phyloP scores from a whole-genome alignment of 1,140 invertebrate species.

The Penaeus japonicus region DNA sequence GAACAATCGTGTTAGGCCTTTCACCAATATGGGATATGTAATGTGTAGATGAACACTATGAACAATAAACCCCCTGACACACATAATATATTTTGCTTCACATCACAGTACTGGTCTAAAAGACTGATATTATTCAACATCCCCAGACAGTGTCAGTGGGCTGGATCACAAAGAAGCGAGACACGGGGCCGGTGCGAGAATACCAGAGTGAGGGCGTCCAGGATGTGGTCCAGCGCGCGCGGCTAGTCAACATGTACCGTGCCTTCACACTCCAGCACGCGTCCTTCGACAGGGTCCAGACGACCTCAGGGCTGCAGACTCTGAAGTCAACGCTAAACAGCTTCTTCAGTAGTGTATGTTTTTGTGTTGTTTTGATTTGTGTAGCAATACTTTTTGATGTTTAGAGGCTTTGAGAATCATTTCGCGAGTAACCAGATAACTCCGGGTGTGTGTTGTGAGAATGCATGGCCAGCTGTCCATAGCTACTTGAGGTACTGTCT shows the following conservation, averaged over 20 bases:
- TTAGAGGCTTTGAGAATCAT: too few relatives aligned
- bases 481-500: too few relatives aligned
- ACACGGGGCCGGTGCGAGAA: slow-evolving; percentile 75
- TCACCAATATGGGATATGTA: too few relatives aligned
- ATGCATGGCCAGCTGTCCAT: too few relatives aligned
- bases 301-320: slow-evolving; percentile 67
- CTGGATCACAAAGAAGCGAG: slow-evolving; percentile 71
- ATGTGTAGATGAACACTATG: too few relatives aligned
- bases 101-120: not conserved
- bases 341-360: slow-evolving; percentile 73
- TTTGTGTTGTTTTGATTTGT: too few relatives aligned
- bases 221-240: slow-evolving; percentile 77
- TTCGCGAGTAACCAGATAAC: too few relatives aligned
- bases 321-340: slow-evolving; percentile 73
- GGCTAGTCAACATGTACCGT: slow-evolving; percentile 77
- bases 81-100: not conserved
- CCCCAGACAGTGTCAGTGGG: slow-evolving; percentile 77
- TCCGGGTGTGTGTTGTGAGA: too few relatives aligned
- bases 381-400: too few relatives aligned
- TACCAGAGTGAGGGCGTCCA: slow-evolving; percentile 81
- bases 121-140: slow-evolving; percentile 21
- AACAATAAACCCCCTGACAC: not conserved
- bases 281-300: slow-evolving; percentile 72
- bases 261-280: slow-evolving; percentile 81
- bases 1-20: too few relatives aligned